These are phyloP conservation scores for Apis florea DNA, from an alignment of 1,140 invertebrate genomes.

Conservation along the genomic window DNA sequence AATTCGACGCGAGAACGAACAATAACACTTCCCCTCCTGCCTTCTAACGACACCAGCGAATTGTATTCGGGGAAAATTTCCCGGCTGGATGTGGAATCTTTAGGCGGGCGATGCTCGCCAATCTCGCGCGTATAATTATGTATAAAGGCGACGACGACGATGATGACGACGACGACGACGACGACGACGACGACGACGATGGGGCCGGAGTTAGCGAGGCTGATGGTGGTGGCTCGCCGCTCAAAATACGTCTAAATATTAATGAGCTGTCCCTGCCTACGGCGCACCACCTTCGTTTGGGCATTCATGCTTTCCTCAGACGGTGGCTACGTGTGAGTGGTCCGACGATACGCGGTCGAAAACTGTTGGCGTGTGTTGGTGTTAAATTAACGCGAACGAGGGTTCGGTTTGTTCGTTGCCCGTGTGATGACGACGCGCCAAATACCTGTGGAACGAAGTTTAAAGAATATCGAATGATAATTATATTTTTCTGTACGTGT, in stretches of 20 bases:
- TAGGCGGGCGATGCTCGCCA: slow-evolving; percentile 63
- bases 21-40: background rate
- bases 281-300: slow-evolving; percentile 66
- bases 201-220: slow-evolving; percentile 55
- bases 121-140: slow-evolving; percentile 78
- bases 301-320: slow-evolving; percentile 58
- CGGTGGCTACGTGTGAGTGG: slow-evolving; percentile 39
- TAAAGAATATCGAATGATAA: background rate
- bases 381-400: slow-evolving; percentile 46
- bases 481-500: background rate
- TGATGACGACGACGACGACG: slow-evolving; percentile 50
- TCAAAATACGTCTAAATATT: slow-evolving; percentile 80
- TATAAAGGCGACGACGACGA: slow-evolving; percentile 72
- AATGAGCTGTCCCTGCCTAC: slow-evolving; percentile 79
- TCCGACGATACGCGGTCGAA: slow-evolving; percentile 47
- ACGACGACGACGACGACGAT: slow-evolving; percentile 40
- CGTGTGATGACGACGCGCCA: background rate
- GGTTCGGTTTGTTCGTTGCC: slow-evolving; percentile 29
- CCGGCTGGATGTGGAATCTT: slow-evolving; percentile 40
- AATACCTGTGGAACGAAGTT: background rate
- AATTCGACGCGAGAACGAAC: background rate
- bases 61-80: slow-evolving; percentile 46
- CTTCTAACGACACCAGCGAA: slow-evolving; percentile 4
- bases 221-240: slow-evolving; percentile 71
- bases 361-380: slow-evolving; percentile 40